Evolutionary conservation across 1,140 invertebrate species (phyloP).

Genomic region (Drosophila leontia): DNA sequence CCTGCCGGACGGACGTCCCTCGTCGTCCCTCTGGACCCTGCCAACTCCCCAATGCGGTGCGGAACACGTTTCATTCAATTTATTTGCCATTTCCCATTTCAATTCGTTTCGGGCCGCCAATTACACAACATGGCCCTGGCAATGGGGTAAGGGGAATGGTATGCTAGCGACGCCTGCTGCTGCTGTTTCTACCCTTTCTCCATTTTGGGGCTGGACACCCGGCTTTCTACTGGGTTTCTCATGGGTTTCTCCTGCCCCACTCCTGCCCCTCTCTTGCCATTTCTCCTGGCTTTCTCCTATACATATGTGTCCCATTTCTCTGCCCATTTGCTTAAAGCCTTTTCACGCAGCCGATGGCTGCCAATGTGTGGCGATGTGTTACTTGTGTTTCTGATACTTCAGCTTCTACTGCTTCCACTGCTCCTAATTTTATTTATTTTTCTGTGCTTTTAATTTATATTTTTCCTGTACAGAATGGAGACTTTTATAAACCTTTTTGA

Average conservation of each 20-base stretch:
- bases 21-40: not conserved
- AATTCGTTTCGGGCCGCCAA: slow-evolving; percentile 79
- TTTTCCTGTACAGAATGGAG: no score
- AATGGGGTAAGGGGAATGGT: slow-evolving; percentile 14
- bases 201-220: not conserved
- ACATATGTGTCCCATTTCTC: slow-evolving; percentile 30
- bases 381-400: not conserved
- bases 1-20: not conserved
- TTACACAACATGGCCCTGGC: slow-evolving; percentile 66
- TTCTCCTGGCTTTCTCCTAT: not conserved
- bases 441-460: not conserved
- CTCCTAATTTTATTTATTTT: not conserved
- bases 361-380: not conserved
- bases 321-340: slow-evolving; percentile 45
- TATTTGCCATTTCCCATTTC: slow-evolving; percentile 80
- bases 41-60: slow-evolving; percentile 19
- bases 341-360: slow-evolving; percentile 20
- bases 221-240: not conserved
- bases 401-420: not conserved
- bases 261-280: no score
- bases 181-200: not conserved
- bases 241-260: no score
- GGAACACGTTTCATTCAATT: slow-evolving; percentile 78
- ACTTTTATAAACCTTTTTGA: not conserved
- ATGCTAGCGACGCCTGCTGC: slow-evolving; percentile 12